Conservation (phyloP, 2,888 invertebrate species). For the Ariolimax columbianus region DNA sequence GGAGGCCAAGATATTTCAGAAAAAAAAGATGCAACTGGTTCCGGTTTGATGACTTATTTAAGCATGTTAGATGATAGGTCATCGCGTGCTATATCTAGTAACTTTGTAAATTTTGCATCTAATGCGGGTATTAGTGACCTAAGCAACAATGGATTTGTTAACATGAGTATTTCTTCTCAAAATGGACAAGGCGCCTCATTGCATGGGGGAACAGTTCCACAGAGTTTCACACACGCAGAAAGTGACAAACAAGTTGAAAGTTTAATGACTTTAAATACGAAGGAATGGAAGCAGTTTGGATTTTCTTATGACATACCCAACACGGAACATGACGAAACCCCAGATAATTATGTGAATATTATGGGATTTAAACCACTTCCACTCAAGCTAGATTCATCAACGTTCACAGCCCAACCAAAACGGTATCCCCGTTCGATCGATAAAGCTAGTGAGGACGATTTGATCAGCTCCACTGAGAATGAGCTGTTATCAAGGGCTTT, state of each 20-base stretch:
- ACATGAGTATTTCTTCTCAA: neutral
- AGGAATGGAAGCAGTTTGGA: too few relatives aligned
- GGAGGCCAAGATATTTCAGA: neutral
- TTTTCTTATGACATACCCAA: neutral
- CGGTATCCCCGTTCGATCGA: constrained; percentile 34
- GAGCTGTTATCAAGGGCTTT: constrained; percentile 34
- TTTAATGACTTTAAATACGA: neutral
- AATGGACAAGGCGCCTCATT: neutral
- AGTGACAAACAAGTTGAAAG: too few relatives aligned
- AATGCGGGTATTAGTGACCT: constrained; percentile 6
- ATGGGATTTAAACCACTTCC: constrained; percentile 2
- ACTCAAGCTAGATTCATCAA: neutral
- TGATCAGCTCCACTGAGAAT: neutral
- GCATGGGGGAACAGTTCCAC: too few relatives aligned
- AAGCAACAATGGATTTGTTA: neutral
- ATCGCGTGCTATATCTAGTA: neutral
- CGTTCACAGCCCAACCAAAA: neutral
- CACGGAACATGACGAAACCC: neutral
- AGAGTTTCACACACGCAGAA: neutral
- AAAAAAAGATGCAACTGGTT: neutral
- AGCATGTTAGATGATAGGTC: constrained; percentile 16
- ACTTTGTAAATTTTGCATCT: constrained; percentile 12
- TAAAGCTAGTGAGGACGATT: neutral
- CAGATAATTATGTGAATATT: neutral
- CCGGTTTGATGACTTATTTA: neutral